Evolutionary conservation across 2,797 vertebrate species (phyloP), one percentile per base, ranked within the genome.

Genomic region (Eospalax fontanierii): DNA sequence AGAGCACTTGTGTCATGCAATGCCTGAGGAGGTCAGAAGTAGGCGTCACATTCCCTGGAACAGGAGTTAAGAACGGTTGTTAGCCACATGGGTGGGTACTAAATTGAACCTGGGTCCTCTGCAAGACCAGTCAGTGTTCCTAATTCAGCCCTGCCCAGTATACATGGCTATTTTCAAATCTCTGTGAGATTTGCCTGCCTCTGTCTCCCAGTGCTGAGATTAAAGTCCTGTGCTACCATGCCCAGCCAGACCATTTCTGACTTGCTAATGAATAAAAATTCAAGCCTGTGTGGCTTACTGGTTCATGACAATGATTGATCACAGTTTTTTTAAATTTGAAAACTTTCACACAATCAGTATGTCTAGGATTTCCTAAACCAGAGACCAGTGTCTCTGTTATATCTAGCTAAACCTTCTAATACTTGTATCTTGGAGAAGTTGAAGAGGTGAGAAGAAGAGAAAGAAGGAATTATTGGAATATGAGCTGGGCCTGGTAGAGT

Each of bases 181-280:
- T 46, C n/a, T n/a, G n/a, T 50, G 46, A 50, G 46, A 50, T 6
- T 11, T 11, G 11, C 46, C 46, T 54, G 50, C 50, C 14, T 10
- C 50, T 54, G 50, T 11, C 11, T 46, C 46, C 46, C 46, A 46
- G 46, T 54, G 50, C 50, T 54, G 14, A 12, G 50, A 54, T 54
- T 54, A 54, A 54, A 54, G 50, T 7, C 50, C 2, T 54, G 50
- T 54, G 50, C 50, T 54, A 54, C 8, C 50, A 54, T 54, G 50
- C 50, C 50, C 14, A 15, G 50, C 50, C 50, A 54, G 43, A 68
- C 57, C 28, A n/a, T 59, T 57, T 92, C 83, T 43, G 68, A 46
- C 65, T 70, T 92, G 12, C 59, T n/a, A 38, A 18, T 90, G 43
- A 89, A 63, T 30, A 85, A 14, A n/a, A 91, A 84, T 54, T 87